A percentile compares a stretch with the other conserved stretches of the same genome.
Evolutionary conservation across 2,797 vertebrate species (phyloP).

Genomic region (Lepus oiostolus): DNA sequence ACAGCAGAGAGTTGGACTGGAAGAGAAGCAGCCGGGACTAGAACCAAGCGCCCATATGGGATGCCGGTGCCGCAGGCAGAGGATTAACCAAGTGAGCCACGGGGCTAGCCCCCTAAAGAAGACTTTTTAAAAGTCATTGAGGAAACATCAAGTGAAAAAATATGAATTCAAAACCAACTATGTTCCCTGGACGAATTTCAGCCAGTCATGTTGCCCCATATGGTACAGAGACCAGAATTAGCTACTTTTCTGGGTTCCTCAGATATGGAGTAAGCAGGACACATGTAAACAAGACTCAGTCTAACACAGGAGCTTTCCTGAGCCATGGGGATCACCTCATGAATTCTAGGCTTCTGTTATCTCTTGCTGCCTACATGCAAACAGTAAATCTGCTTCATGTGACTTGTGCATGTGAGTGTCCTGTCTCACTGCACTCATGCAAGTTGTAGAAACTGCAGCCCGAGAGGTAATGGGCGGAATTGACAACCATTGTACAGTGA

Average conservation of each 20-base stretch:
- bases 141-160: background rate
- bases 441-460: background rate
- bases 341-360: background rate
- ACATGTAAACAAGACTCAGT: background rate
- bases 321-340: background rate
- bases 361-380: background rate
- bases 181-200: background rate
- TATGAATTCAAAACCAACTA: background rate
- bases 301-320: background rate
- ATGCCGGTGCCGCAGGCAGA: too few species aligned
- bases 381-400: background rate
- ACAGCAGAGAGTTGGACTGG: too few species aligned
- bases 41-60: too few species aligned
- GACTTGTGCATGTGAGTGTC: too few species aligned
- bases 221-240: background rate
- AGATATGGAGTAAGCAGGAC: rapidly evolving
- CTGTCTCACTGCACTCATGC: background rate
- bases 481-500: background rate
- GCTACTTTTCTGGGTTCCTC: too few species aligned
- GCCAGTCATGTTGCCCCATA: too few species aligned
- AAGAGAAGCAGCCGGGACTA: too few species aligned
- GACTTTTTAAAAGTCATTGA: conserved; percentile 3
- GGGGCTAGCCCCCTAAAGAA: background rate
- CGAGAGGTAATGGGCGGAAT: background rate
- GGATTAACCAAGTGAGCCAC: too few species aligned